These are phyloP conservation scores for Melipona quadrifasciata DNA, from an alignment of 1,140 invertebrate species.

Conservation along the genomic window DNA sequence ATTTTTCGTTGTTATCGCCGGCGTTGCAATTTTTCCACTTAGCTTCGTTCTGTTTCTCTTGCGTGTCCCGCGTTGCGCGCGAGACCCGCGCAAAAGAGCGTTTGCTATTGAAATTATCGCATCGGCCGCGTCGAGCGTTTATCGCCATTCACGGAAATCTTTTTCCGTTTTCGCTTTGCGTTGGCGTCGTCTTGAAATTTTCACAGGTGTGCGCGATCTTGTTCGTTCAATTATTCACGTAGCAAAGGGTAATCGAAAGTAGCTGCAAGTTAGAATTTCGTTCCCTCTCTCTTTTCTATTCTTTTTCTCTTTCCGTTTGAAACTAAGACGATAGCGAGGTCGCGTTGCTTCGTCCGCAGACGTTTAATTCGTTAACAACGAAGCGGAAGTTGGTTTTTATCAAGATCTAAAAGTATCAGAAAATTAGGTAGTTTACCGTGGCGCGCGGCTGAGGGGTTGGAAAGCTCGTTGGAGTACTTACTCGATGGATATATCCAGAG, in stretches of 20 bases:
- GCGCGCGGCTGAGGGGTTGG: neutral
- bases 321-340: too few relatives aligned
- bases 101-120: neutral
- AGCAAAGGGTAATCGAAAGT: too few relatives aligned
- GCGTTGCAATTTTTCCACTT: neutral
- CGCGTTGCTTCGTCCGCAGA: neutral
- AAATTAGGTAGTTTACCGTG: slow-evolving; percentile 20
- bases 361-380: slow-evolving; percentile 3
- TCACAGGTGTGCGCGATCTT: too few relatives aligned
- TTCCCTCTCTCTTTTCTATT: neutral
- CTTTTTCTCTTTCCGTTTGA: too few relatives aligned
- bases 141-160: neutral
- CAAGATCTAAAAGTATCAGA: slow-evolving; percentile 19
- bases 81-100: neutral
- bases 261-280: neutral
- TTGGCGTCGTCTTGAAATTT: too few relatives aligned
- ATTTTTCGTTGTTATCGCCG: slow-evolving; percentile 15
- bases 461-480: slow-evolving; percentile 67
- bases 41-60: neutral
- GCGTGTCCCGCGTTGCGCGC: too few relatives aligned
- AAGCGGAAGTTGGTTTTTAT: neutral
- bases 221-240: too few relatives aligned
- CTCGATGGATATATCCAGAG: slow-evolving; percentile 77
- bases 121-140: neutral
- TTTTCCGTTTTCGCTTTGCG: too few relatives aligned